A percentile compares a stretch with the other conserved stretches of the same genome.
Evolutionary conservation across 53 echinoderm and acorn worm genomes (phyloP).

Genomic region (Luidia sarsii): DNA sequence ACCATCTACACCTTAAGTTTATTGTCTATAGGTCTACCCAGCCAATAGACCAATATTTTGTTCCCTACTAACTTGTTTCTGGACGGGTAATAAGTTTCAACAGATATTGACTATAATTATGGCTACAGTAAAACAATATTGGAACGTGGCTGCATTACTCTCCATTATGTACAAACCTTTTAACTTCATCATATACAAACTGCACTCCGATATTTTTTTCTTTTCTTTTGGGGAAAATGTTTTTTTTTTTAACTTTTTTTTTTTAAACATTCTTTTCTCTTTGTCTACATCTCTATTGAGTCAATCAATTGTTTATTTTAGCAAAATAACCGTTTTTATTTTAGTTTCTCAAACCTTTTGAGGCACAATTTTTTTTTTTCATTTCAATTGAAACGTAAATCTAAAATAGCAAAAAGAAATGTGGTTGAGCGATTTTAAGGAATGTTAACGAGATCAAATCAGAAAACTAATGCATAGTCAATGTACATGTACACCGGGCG

Average conservation of each 20-base stretch:
- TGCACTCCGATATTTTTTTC: not conserved
- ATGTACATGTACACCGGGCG: no score
- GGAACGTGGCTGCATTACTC: not conserved
- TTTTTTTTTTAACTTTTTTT: not conserved
- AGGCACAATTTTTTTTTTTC: slow-evolving; percentile 2
- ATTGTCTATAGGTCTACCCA: no score
- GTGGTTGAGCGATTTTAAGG: not conserved
- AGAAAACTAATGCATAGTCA: no score
- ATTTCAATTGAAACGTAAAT: not conserved
- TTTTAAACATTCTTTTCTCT: not conserved
- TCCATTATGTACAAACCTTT: not conserved
- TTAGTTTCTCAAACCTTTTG: slow-evolving; percentile 4
- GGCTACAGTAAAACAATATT: not conserved
- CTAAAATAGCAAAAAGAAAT: slow-evolving; percentile 18
- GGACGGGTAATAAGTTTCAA: slow-evolving; percentile 17
- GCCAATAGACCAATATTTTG: no score
- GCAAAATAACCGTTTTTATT: slow-evolving; percentile 2
- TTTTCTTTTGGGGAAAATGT: no score
- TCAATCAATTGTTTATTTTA: no score
- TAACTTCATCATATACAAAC: slow-evolving; percentile 14
- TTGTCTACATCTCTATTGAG: no score
- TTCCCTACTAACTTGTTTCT: not conserved
- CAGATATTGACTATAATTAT: not conserved
- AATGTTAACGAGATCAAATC: no score
- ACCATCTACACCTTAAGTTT: no score